Evolutionary conservation across 1,140 invertebrate species (phyloP), one percentile per base, ranked within the genome.

Genomic region (Sminthurinus signatus): DNA sequence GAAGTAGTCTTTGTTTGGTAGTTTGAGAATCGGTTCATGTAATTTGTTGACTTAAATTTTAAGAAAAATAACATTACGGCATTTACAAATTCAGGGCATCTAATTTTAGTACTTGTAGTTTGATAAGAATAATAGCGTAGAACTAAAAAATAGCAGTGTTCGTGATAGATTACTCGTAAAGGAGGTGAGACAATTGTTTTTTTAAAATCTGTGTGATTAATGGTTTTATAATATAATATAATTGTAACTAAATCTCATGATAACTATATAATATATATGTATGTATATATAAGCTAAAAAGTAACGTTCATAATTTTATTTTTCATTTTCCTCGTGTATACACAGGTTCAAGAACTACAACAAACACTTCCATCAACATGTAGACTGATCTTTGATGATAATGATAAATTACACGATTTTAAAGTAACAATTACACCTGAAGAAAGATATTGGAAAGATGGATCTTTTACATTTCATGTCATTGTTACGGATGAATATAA

Each of bases 401-500:
- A 89, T 31, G 85, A 93, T 76, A 80, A 84, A 69, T 79, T 96
- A 15, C 85, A 89, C 76, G 85, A 88, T 70, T 93, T 96, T 76
- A 80, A 78, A 25, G 76, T 96, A 32, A 82, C 81, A 31, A 86
- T 97, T 25, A 78, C 80, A 23, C 94, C 94, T 19, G 88, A 91
- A 72, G 91, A 94, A 79, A 91, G 93, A 2, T 90, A 86, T 74
- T 97, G 93, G 91, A 78, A 81, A 70, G 87, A 87, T 55, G 93
- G 94, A 48, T 82, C 80, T 67, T 97, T 95, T 79, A 81, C 82
- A 73, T 97, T 97, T 78, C 82, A 84, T 74, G 83, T 97, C 70
- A 81, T 83, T 75, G 88, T 96, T 54, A 88, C 91, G 8, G 91
- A 94, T 75, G 93, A 96, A 60, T 97, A 97, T 81, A 97, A 97